Percentiles rank a stretch among this genome's conserved stretches.
These are phyloP conservation scores for Actinernus sp. DNA, from an alignment of 92 coral and sea anemone genomes.

Conservation along the genomic window DNA sequence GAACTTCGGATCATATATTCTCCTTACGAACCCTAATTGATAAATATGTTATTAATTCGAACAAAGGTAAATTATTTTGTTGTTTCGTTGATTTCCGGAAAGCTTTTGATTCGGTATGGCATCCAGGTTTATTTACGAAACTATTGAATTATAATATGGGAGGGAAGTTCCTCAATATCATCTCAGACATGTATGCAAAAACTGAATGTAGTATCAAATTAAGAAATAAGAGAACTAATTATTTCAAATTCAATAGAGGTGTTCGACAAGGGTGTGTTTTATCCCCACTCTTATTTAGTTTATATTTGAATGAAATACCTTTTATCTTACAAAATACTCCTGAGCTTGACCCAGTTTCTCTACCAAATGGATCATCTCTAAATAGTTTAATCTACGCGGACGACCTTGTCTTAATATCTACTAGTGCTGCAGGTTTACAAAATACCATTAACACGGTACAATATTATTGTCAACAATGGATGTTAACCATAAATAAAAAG, in stretches of 20 bases:
- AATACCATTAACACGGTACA: conserved; percentile 7
- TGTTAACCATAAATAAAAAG: background rate
- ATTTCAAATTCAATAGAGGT: conserved; percentile 27
- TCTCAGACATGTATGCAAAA: conserved; percentile 28
- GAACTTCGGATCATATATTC: conserved; percentile 4
- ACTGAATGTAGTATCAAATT: conserved; percentile 36
- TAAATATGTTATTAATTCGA: conserved; percentile 15
- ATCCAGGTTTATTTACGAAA: conserved; percentile 29
- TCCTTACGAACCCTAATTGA: conserved; percentile 1
- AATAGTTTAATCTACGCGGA: conserved; percentile 24
- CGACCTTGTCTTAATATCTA: conserved; percentile 29
- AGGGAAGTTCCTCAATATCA: conserved; percentile 29
- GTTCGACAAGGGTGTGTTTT: conserved; percentile 60
- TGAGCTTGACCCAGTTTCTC: conserved; percentile 16
- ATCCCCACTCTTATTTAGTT: conserved; percentile 33
- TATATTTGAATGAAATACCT: conserved; percentile 33
- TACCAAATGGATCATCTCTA: conserved; percentile 26
- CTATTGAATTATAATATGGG: conserved; percentile 27
- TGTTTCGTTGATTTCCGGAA: conserved; percentile 32
- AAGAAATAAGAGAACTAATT: conserved; percentile 13
- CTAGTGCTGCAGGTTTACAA: conserved; percentile 32
- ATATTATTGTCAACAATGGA: conserved; percentile 22
- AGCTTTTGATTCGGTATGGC: conserved; percentile 54
- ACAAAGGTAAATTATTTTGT: conserved; percentile 20
- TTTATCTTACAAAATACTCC: background rate